Percentiles rank a stretch among this genome's conserved stretches.
Evolutionary conservation across 2,888 invertebrate species (phyloP).

Genomic region (Drosophila fungiperda): DNA sequence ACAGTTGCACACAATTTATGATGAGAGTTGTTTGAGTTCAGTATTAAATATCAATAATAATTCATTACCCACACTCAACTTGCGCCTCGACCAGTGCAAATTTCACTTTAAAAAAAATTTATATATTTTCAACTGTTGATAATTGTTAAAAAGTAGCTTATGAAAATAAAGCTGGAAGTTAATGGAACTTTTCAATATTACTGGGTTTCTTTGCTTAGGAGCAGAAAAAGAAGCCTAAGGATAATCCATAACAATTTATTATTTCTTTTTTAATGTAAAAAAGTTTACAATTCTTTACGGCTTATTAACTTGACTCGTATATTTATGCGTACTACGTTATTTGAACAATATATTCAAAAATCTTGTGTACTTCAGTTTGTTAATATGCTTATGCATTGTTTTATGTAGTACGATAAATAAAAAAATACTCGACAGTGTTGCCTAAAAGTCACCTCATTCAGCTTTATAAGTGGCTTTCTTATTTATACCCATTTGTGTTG

Average conservation of each 20-base stretch:
- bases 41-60: slow-evolving; percentile 47
- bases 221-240: not conserved
- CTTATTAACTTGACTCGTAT: not conserved
- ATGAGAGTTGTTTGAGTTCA: slow-evolving; percentile 30
- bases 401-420: slow-evolving; percentile 14
- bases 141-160: slow-evolving; percentile 24
- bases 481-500: slow-evolving; percentile 50
- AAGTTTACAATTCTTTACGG: not conserved
- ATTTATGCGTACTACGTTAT: not conserved
- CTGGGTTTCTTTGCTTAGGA: not conserved
- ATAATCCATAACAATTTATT: not conserved
- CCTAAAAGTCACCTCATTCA: slow-evolving; percentile 41
- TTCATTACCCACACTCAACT: slow-evolving; percentile 14
- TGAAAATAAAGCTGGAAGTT: not conserved
- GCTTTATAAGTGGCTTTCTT: slow-evolving; percentile 62
- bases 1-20: slow-evolving; percentile 52
- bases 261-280: not conserved
- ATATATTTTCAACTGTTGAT: slow-evolving; percentile 1
- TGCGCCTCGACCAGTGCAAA: slow-evolving; percentile 3
- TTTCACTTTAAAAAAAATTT: not conserved
- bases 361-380: not conserved
- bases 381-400: not conserved
- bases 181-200: not conserved
- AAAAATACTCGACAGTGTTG: slow-evolving; percentile 9
- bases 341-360: not conserved